Evolutionary conservation across 2,888 invertebrate species (phyloP).

Genomic region (Molanna angustata): DNA sequence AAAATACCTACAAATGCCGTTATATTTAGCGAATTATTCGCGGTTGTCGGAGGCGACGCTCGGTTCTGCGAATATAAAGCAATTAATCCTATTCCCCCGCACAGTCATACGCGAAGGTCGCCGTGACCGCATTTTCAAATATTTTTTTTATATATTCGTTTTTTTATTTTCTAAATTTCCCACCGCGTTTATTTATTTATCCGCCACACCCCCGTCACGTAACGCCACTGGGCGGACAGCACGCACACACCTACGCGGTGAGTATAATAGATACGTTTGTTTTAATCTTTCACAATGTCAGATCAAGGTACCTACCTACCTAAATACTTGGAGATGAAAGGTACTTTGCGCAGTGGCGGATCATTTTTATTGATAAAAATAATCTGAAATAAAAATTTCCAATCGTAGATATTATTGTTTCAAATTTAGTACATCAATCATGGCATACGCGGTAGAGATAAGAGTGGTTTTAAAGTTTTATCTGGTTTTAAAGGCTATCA

Average conservation of each 20-base stretch:
- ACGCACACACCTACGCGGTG: no score
- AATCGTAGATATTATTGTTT: no score
- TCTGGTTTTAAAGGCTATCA: no score
- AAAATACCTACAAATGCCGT: not conserved
- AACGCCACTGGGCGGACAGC: slow-evolving; percentile 20
- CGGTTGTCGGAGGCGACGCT: slow-evolving; percentile 15
- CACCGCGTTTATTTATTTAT: no score
- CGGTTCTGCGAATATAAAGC: slow-evolving; percentile 15
- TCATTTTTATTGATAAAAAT: no score
- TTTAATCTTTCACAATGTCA: slow-evolving; percentile 27
- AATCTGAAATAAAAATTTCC: no score
- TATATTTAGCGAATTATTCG: slow-evolving; percentile 4
- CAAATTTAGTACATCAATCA: no score
- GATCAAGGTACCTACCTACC: no score
- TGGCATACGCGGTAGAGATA: no score
- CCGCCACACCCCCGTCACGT: slow-evolving; percentile 8
- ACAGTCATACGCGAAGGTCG: slow-evolving; percentile 20
- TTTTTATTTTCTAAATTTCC: slow-evolving; percentile 20
- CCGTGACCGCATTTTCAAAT: slow-evolving; percentile 22
- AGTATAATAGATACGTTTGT: slow-evolving; percentile 19
- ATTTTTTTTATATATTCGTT: slow-evolving; percentile 26
- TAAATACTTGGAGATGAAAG: no score
- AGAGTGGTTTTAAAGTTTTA: no score
- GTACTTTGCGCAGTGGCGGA: no score
- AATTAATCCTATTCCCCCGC: slow-evolving; percentile 28